Conservation (phyloP, 1,140 invertebrate species). For the Sminthurides bifidus region DNA sequence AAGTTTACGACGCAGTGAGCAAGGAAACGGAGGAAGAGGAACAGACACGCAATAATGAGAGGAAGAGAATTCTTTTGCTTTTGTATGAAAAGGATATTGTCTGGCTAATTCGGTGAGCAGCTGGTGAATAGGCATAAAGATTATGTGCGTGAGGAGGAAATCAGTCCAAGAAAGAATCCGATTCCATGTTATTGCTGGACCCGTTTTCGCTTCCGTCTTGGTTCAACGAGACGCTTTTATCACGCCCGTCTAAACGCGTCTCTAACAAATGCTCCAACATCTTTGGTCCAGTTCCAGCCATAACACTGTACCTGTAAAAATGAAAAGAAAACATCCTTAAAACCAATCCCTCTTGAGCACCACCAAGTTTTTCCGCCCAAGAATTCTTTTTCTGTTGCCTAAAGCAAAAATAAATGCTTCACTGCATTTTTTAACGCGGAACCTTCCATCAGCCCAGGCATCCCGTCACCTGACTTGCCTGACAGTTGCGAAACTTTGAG, state of each 20-base stretch:
- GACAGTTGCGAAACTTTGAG: too few species aligned
- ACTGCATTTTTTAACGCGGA: too few species aligned
- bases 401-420: too few species aligned
- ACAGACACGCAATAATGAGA: background rate
- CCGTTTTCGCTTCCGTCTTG: conserved; percentile 26
- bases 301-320: conserved; percentile 63
- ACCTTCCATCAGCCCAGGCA: too few species aligned
- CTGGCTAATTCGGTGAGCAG: conserved; percentile 61
- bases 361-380: too few species aligned
- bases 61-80: background rate
- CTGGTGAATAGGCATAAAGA: conserved; percentile 67
- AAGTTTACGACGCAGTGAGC: too few species aligned
- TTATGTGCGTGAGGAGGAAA: conserved; percentile 74
- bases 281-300: conserved; percentile 76
- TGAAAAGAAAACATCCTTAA: conserved; percentile 4
- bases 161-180: conserved; percentile 66
- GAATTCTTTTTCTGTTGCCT: too few species aligned
- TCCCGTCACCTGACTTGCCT: too few species aligned
- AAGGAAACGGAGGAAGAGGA: too few species aligned
- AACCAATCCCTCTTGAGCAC: too few species aligned
- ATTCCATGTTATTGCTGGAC: conserved; percentile 36
- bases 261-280: conserved; percentile 78
- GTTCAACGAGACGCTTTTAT: conserved; percentile 18
- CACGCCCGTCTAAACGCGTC: conserved; percentile 54
- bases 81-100: conserved; percentile 55